Evolutionary conservation across 2,888 invertebrate genomes (phyloP), one percentile per base, ranked within the genome.

Genomic region (Thereva nobilitata): DNA sequence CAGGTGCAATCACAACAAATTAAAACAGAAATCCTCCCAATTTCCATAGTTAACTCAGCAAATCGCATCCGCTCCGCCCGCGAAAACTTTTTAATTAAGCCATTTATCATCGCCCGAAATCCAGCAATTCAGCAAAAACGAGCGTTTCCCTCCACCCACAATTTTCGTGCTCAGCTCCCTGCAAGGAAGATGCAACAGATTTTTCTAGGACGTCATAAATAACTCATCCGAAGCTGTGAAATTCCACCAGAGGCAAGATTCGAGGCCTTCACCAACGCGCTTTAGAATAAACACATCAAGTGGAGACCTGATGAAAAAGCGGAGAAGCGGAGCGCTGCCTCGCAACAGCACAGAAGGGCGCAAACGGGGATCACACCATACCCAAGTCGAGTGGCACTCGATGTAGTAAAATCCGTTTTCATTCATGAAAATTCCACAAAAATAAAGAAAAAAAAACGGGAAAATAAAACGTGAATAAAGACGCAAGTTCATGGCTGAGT

Each of bases 381-480:
- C 41, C 42, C 8, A 7, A 23, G 44, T 23, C 35, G 47, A 57
- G 37, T 35, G 35, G 42, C 12, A 47, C 45, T 23, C 45, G 38
- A 38, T 47, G 57, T 59, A 47, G 57, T 59, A 59, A 59, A 59
- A 59, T 59, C 47, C 37, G 47, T 59, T 59, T 38, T 37, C 57
- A 59, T 59, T 59, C 57, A 59, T 59, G 47, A 59, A 59, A 59
- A 10, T 47, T 38, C 35, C 57, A 59, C 47, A 59, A 59, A 47
- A 23, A 23, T 23, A 23, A 23, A 23, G 23, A 23, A 23, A 23
- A 23, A 23, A 23, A 23, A 23, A 23, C 23, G 23, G 23, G 23
- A 23, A 23, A 23, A 23, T 23, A 23, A 23, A 59, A 59, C 57
- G 38, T 59, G 57, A 59, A 59, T 47, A 59, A 47, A 47, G 37